Percentiles rank a stretch among this genome's conserved stretches.
These are phyloP conservation scores for Lasiommata megera DNA, from an alignment of 2,888 invertebrate genomes.

Conservation along the genomic window DNA sequence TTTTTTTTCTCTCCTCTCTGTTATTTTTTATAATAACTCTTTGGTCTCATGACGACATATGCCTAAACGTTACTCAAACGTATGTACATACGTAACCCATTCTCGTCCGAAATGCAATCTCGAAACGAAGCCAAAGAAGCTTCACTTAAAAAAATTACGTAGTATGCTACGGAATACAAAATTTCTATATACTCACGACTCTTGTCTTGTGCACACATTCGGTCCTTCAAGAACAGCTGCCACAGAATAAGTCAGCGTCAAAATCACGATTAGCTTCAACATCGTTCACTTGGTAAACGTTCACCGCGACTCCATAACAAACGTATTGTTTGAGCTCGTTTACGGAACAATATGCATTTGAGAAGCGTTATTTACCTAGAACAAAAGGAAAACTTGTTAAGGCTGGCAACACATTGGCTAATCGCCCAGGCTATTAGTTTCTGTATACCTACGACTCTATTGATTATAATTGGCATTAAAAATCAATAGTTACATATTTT, in stretches of 20 bases:
- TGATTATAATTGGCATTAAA: no score
- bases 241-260: conserved; percentile 48
- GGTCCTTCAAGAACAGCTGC: conserved; percentile 83
- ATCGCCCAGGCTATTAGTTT: not conserved
- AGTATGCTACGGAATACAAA: no score
- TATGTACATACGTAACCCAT: no score
- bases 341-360: conserved; percentile 25
- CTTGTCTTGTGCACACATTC: conserved; percentile 89
- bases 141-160: no score
- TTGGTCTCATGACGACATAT: no score
- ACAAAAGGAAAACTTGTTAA: conserved; percentile 23
- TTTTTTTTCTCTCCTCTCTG: no score
- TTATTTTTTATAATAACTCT: no score
- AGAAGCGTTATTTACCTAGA: conserved; percentile 20
- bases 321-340: conserved; percentile 51
- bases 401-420: not conserved
- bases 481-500: no score
- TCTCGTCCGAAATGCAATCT: no score
- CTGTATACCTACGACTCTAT: no score
- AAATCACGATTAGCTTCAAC: conserved; percentile 48
- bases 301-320: conserved; percentile 64
- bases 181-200: conserved; percentile 82
- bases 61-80: no score
- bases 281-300: conserved; percentile 45
- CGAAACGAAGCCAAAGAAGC: no score